Percentiles rank a stretch among this genome's conserved stretches.
phyloP scores from a whole-genome alignment of 2,888 invertebrate genomes.

The Horisme vitalbata region DNA sequence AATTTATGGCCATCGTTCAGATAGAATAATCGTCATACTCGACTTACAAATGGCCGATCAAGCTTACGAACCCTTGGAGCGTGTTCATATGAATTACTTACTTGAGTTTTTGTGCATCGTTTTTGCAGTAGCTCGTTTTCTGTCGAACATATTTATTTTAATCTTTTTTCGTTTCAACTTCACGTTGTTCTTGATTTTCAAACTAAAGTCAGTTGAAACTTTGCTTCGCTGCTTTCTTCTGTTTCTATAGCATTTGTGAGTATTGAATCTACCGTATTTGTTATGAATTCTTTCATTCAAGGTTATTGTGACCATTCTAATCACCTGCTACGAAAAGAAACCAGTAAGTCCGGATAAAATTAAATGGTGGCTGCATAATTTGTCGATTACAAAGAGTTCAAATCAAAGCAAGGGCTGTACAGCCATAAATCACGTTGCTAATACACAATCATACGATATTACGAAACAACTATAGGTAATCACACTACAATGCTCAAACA shows the following conservation, averaged over 20 bases:
- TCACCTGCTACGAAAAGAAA: constrained; percentile 46
- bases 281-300: constrained; percentile 30
- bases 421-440: constrained; percentile 69
- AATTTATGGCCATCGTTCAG: constrained; percentile 51
- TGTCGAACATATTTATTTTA: constrained; percentile 11
- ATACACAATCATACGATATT: constrained; percentile 61
- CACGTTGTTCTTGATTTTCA: too few relatives aligned
- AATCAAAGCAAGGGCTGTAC: constrained; percentile 51
- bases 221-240: constrained; percentile 22
- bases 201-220: constrained; percentile 5
- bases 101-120: constrained; percentile 15
- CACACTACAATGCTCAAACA: constrained; percentile 63
- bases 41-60: constrained; percentile 39
- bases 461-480: constrained; percentile 69
- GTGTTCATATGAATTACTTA: constrained; percentile 23
- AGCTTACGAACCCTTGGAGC: constrained; percentile 25
- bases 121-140: constrained; percentile 24
- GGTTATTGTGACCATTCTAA: constrained; percentile 43
- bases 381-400: constrained; percentile 73
- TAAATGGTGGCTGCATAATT: constrained; percentile 69
- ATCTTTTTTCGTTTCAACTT: constrained; percentile 7
- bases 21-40: constrained; percentile 43
- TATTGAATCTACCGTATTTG: constrained; percentile 12
- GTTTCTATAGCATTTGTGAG: constrained; percentile 17
- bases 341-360: constrained; percentile 48